These are phyloP conservation scores for Sminthurinus aureus DNA, from an alignment of 2,888 invertebrate genomes.

Conservation along the genomic window DNA sequence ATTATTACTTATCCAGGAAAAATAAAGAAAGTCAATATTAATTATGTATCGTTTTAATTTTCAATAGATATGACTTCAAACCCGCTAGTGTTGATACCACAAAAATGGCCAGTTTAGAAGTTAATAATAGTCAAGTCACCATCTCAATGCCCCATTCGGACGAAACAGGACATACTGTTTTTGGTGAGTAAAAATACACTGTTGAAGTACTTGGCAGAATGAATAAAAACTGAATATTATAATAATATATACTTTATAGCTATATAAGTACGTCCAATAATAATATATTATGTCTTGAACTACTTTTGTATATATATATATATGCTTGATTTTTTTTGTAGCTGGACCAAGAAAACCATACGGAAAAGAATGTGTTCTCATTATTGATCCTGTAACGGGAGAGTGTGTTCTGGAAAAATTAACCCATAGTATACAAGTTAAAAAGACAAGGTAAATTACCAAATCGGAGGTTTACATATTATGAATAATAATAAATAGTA, in stretches of 20 bases:
- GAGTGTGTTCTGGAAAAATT: conserved; percentile 93
- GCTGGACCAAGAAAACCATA: conserved; percentile 92
- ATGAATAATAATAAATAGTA: background rate
- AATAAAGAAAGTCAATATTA: too few relatives aligned
- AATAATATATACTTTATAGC: too few relatives aligned
- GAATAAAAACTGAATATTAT: too few relatives aligned
- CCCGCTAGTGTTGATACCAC: conserved; percentile 96
- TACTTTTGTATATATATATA: too few relatives aligned
- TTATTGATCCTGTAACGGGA: conserved; percentile 90
- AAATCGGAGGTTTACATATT: background rate
- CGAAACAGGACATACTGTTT: conserved; percentile 92
- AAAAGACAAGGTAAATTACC: conserved; percentile 83
- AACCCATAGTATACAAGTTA: conserved; percentile 89
- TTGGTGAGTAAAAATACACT: too few relatives aligned
- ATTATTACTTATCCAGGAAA: too few relatives aligned
- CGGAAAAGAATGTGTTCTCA: conserved; percentile 93
- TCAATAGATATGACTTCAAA: conserved; percentile 94
- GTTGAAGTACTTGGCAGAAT: too few relatives aligned
- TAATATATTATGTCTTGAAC: too few relatives aligned
- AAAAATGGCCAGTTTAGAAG: conserved; percentile 89
- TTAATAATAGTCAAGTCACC: conserved; percentile 80
- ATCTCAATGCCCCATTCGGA: conserved; percentile 92
- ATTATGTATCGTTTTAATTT: too few relatives aligned
- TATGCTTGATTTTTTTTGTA: too few relatives aligned
- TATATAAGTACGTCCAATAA: too few relatives aligned